phyloP scores from a whole-genome alignment of 2,113 vertebrate species.

The Prolemur simus region DNA sequence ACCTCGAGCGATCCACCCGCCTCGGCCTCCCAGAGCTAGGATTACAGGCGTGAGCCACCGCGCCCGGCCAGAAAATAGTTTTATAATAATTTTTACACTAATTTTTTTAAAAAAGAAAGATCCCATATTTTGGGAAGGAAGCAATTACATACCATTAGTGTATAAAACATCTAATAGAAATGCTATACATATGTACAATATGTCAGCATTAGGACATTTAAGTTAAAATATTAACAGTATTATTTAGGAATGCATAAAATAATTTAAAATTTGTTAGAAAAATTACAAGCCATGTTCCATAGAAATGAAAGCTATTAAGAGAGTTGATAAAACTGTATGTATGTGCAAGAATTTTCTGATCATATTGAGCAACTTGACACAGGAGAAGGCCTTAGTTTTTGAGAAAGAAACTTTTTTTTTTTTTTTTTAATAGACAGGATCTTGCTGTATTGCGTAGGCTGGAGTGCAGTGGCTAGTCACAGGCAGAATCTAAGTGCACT shows the following conservation, averaged over 20 bases:
- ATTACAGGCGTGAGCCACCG: too few relatives aligned
- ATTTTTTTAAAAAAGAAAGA: neutral
- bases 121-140: neutral
- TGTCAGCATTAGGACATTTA: neutral
- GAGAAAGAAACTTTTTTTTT: neutral
- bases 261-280: slow-evolving; percentile 42
- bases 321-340: neutral
- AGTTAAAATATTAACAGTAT: neutral
- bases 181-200: neutral
- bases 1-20: too few relatives aligned
- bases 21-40: too few relatives aligned
- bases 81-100: neutral
- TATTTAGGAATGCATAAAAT: slow-evolving; percentile 4
- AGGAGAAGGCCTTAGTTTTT: slow-evolving; percentile 32
- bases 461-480: neutral
- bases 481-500: too few relatives aligned
- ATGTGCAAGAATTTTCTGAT: neutral
- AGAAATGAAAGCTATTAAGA: neutral
- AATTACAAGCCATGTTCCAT: neutral
- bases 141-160: neutral
- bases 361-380: neutral
- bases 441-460: neutral
- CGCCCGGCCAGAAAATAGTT: neutral
- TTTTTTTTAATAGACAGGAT: neutral
- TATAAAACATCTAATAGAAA: slow-evolving; percentile 34